Evolutionary conservation across 2,113 vertebrate species (phyloP).

Genomic region (Neopipo cinnamomea): DNA sequence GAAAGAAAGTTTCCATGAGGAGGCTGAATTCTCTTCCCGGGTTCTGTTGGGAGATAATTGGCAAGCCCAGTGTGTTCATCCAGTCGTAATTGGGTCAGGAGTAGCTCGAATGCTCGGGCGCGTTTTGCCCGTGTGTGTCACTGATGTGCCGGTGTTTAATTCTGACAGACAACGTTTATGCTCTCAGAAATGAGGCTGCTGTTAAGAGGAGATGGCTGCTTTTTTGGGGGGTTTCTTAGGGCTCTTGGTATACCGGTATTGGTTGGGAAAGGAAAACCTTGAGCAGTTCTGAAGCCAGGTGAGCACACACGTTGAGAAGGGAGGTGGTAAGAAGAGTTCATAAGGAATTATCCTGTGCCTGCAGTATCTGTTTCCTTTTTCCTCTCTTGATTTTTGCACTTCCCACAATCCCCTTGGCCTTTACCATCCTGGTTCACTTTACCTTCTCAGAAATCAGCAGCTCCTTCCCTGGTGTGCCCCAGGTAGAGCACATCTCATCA

Average conservation of each 20-base stretch:
- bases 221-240: background rate
- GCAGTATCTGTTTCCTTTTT: background rate
- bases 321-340: background rate
- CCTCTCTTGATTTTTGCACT: background rate
- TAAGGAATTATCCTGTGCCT: background rate
- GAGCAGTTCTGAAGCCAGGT: background rate
- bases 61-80: background rate
- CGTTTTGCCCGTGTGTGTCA: background rate
- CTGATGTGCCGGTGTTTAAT: background rate
- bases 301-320: background rate
- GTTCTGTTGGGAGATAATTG: background rate
- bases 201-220: background rate
- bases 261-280: background rate
- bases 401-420: background rate
- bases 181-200: background rate
- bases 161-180: background rate
- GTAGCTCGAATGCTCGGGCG: background rate
- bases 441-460: background rate
- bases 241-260: background rate
- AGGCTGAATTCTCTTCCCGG: background rate
- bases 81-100: background rate
- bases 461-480: background rate
- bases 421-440: background rate
- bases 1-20: background rate
- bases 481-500: background rate